Conservation (phyloP, 92 coral and sea anemone genomes). For the Umimayanthus chanpuru region DNA sequence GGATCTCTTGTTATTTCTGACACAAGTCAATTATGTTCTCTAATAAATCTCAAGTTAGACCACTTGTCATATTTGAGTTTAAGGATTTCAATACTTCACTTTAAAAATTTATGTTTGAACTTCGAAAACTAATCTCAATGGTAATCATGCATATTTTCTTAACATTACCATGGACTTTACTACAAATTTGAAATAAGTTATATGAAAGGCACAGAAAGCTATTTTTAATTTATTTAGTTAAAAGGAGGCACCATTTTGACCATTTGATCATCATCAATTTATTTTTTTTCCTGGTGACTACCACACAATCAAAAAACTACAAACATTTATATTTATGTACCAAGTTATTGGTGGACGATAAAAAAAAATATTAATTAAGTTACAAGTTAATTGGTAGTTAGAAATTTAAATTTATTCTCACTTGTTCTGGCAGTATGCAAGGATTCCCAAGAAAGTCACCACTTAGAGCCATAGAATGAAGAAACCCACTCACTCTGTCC, state of each 20-base stretch:
- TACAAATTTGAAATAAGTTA: background rate
- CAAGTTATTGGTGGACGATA: background rate
- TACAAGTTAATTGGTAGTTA: background rate
- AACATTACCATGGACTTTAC: background rate
- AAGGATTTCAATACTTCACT: no score
- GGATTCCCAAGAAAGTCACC: conserved; percentile 42
- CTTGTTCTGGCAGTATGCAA: conserved; percentile 43
- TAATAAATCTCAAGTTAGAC: no score
- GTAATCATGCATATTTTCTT: background rate
- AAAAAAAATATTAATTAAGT: background rate
- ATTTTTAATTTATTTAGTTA: background rate
- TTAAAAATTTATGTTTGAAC: background rate
- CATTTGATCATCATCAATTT: no score
- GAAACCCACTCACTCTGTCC: conserved; percentile 49
- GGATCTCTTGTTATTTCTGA: no score
- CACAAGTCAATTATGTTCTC: no score
- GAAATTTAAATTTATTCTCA: conserved; percentile 32
- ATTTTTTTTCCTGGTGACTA: background rate
- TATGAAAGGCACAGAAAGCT: no score
- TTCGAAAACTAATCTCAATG: background rate
- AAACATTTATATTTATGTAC: no score
- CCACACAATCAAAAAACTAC: background rate
- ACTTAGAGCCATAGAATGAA: conserved; percentile 27
- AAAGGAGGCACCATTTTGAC: background rate
- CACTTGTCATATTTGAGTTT: no score